Evolutionary conservation across 2,113 vertebrate genomes (phyloP).

Genomic region (Nansenia antarctica): DNA sequence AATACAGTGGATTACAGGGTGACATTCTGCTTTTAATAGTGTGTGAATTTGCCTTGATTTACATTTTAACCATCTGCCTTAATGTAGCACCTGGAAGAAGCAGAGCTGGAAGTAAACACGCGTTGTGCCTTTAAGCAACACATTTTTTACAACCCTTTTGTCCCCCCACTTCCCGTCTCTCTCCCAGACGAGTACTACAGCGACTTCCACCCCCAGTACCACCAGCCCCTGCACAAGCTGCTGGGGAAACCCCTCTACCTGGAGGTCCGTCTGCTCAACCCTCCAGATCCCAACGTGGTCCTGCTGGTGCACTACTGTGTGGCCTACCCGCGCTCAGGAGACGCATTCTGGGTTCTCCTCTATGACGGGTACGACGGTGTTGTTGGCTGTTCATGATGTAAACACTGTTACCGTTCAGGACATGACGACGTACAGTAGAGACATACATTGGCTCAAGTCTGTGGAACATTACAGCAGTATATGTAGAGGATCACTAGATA

Average conservation of each 20-base stretch:
- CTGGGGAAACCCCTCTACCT: conserved; percentile 74
- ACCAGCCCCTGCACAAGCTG: conserved; percentile 72
- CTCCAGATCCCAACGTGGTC: conserved; percentile 66
- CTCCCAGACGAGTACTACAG: conserved; percentile 65
- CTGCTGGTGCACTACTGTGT: conserved; percentile 78
- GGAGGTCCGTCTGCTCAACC: conserved; percentile 73
- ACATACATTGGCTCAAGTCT: too few relatives aligned
- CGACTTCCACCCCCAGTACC: conserved; percentile 74
- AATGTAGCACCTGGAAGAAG: background rate
- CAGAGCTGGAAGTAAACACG: background rate
- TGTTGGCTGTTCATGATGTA: too few relatives aligned
- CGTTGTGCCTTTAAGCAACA: background rate
- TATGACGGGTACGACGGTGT: conserved; percentile 79
- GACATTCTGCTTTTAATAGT: background rate
- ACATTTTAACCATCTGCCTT: background rate
- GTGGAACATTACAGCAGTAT: too few relatives aligned
- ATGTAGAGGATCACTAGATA: too few relatives aligned
- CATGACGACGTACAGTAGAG: too few relatives aligned
- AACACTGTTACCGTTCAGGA: too few relatives aligned
- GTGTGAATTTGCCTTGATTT: background rate
- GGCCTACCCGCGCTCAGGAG: conserved; percentile 76
- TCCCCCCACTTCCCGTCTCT: background rate
- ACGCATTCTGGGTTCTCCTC: conserved; percentile 75
- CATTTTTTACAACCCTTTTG: too few relatives aligned
- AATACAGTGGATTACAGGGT: too few relatives aligned